A percentile compares a stretch with the other conserved stretches of the same genome.
Conservation (phyloP, 2,797 vertebrate species). For the Falco rusticolus region DNA sequence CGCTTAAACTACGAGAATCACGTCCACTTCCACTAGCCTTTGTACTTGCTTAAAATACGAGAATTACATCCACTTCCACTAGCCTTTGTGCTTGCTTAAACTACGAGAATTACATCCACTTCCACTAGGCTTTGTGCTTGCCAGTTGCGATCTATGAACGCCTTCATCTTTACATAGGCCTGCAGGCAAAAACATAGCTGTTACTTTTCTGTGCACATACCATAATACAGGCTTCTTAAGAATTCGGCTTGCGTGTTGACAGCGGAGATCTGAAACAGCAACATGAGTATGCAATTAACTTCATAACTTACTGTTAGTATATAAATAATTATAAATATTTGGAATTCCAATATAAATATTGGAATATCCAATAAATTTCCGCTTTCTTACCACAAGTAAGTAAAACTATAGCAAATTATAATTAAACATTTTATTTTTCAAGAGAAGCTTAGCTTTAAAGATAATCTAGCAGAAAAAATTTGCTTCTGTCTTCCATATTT, state of each 20-base stretch:
- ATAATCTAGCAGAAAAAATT: not conserved
- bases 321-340: not conserved
- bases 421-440: not conserved
- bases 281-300: not conserved
- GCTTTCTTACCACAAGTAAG: not conserved
- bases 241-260: not conserved
- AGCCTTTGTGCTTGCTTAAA: no score
- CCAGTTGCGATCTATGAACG: rapidly evolving
- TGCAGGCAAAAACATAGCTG: not conserved
- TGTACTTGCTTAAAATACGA: not conserved
- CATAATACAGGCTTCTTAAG: not conserved
- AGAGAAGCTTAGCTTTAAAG: not conserved
- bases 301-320: not conserved
- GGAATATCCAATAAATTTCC: not conserved
- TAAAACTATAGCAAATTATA: not conserved
- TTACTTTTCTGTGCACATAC: not conserved
- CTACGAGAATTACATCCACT: rapidly evolving
- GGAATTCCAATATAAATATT: not conserved
- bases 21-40: rapidly evolving
- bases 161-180: not conserved
- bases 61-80: rapidly evolving
- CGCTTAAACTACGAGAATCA: not conserved
- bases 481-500: not conserved
- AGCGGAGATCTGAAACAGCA: not conserved
- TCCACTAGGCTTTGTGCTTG: not conserved